Base-by-base conservation (phyloP, 2,888 invertebrate species). In the Miltochrista miniata region DNA sequence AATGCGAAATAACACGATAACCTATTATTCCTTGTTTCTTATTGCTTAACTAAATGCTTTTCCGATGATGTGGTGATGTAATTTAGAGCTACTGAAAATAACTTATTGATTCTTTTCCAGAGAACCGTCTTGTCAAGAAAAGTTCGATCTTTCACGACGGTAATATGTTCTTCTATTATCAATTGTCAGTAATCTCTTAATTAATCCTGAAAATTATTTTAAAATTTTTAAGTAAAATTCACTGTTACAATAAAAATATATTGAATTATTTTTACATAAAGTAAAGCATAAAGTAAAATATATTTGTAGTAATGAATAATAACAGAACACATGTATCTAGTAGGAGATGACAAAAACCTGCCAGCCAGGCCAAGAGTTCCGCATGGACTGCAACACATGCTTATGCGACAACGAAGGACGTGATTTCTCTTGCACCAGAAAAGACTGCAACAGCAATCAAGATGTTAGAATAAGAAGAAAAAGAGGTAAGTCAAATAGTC, bases 321-420 rank as follows among this genome's bases (percentile, higher is more conserved):
- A 39, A 41, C 37, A 49, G 36, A 24, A 24, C 30, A 4, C 14
- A 53, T 78, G 59, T 76, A 59, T 54, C 50, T 71, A 81, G 76
- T 74, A 83, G 87, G 86, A 81, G 57, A 48, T 74, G 62, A 74
- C 76, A 41, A 90, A 88, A 61, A 53, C 74, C 58, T 93, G 93
- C 72, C 76, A 79, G 59, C 90, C 92, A 0, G 83, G 87, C 0
- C 73, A 72, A 44, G 84, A 83, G 70, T 93, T 92, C 74, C 79
- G 91, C 5, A 59, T 88, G 80, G 90, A 92, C 75, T 92, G 92
- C 78, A 92, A 92, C 74, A 83, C 78, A 48, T 93, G 92, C 52
- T 84, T 89, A 18, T 93, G 93, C 59, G 81, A 88, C 65, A 74
- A 81, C 39, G 79, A 83, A 39, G 92, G 92, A 0, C 70, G 75